Conservation (phyloP, 2,113 vertebrate species). For the Sceloporus tristichus region DNA sequence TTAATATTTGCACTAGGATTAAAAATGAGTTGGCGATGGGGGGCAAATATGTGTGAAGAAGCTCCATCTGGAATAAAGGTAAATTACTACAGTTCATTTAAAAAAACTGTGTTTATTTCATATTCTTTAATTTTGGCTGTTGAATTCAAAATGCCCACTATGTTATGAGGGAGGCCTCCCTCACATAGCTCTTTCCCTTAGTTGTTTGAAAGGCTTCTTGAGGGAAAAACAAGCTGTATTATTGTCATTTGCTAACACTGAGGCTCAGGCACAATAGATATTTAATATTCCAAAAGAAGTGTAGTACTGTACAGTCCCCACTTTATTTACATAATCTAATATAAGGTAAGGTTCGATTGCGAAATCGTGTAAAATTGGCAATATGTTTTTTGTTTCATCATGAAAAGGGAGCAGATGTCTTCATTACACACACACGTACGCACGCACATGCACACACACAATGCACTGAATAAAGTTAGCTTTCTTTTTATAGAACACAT, state of each 20-base stretch:
- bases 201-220: conserved; percentile 60
- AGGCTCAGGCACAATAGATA: conserved; percentile 58
- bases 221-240: conserved; percentile 20
- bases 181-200: conserved; percentile 46
- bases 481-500: conserved; percentile 59
- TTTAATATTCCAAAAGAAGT: conserved; percentile 61
- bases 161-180: conserved; percentile 50
- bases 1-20: conserved; percentile 61
- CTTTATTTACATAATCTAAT: conserved; percentile 68
- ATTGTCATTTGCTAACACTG: conserved; percentile 48
- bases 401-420: conserved; percentile 33
- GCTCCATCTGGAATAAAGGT: conserved; percentile 67
- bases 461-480: conserved; percentile 32
- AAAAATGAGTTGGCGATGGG: conserved; percentile 30
- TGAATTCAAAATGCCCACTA: conserved; percentile 57
- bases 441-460: too few species aligned
- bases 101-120: conserved; percentile 52
- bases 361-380: conserved; percentile 47
- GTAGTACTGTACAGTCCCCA: conserved; percentile 46
- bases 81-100: conserved; percentile 63
- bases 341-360: conserved; percentile 63
- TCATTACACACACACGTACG: background rate
- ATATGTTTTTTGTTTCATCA: conserved; percentile 56
- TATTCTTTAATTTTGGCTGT: conserved; percentile 57
- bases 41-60: conserved; percentile 46